A percentile compares a stretch with the other conserved stretches of the same genome.
These are phyloP conservation scores for Drosophila lutescens DNA, from an alignment of 2,888 invertebrate genomes.

Conservation along the genomic window DNA sequence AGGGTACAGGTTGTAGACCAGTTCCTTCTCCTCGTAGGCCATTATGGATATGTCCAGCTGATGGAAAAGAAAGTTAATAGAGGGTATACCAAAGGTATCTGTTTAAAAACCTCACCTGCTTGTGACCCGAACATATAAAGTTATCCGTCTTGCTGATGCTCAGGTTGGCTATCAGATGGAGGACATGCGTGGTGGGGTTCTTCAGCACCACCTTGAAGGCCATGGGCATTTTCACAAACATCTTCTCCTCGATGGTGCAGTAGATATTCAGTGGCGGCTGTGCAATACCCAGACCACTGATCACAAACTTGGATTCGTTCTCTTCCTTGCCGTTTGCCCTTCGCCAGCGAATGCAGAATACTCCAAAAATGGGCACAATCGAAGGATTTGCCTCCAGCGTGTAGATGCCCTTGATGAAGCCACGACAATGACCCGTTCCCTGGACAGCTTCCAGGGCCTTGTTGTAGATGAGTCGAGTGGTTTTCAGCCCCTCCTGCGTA, in stretches of 20 bases:
- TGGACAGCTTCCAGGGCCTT: conserved; percentile 83
- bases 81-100: not conserved
- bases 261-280: conserved; percentile 84
- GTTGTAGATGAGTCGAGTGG: conserved; percentile 78
- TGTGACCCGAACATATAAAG: conserved; percentile 98
- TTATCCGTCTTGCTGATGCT: conserved; percentile 87
- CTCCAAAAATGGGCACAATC: conserved; percentile 71
- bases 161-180: conserved; percentile 82
- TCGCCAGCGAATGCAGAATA: conserved; percentile 84
- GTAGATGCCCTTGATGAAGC: conserved; percentile 82
- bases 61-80: rapidly evolving
- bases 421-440: conserved; percentile 82
- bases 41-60: conserved; percentile 84
- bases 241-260: conserved; percentile 84
- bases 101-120: conserved; percentile 87
- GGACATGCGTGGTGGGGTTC: conserved; percentile 83
- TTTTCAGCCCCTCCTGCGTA: conserved; percentile 50
- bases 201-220: conserved; percentile 83
- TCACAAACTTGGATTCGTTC: conserved; percentile 84
- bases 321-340: conserved; percentile 80
- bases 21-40: conserved; percentile 82
- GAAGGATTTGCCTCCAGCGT: conserved; percentile 48
- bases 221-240: conserved; percentile 84
- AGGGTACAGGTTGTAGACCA: conserved; percentile 84
- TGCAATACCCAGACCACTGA: conserved; percentile 81